These are phyloP conservation scores for Atta cephalotes DNA, from an alignment of 1,140 invertebrate genomes.

Conservation along the genomic window DNA sequence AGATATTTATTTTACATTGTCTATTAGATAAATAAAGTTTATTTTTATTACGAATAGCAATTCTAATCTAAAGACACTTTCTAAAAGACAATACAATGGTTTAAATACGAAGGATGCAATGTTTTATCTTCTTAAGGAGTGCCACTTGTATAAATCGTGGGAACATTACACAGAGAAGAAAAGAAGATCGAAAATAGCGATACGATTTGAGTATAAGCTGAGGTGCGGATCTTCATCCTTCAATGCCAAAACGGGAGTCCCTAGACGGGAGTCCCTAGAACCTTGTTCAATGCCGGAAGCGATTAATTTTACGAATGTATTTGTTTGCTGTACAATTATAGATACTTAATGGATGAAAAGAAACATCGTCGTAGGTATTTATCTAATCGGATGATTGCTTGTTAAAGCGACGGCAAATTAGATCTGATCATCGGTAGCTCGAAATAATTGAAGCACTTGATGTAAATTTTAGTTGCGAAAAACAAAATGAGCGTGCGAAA, in stretches of 20 bases:
- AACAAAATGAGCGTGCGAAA: not conserved
- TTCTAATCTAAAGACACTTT: not conserved
- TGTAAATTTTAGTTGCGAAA: not conserved
- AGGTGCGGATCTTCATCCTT: conserved; percentile 35
- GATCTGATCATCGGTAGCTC: not conserved
- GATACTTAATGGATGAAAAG: conserved; percentile 38
- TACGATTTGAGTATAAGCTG: conserved; percentile 50
- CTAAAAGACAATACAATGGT: conserved; percentile 21
- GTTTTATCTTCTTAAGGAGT: conserved; percentile 61
- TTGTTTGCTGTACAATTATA: conserved; percentile 62
- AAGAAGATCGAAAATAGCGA: conserved; percentile 43
- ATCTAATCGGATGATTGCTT: conserved; percentile 18
- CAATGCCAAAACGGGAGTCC: conserved; percentile 60
- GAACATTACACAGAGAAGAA: conserved; percentile 57
- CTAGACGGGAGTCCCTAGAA: conserved; percentile 22
- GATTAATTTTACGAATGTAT: conserved; percentile 62
- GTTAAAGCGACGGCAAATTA: conserved; percentile 60
- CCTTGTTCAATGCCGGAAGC: conserved; percentile 4
- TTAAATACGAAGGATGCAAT: conserved; percentile 71
- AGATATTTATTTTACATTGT: not conserved
- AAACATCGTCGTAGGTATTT: conserved; percentile 32
- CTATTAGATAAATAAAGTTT: not conserved
- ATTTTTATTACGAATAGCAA: not conserved
- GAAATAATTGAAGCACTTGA: conserved; percentile 21
- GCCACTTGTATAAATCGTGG: conserved; percentile 61